phyloP scores from a whole-genome alignment of 2,797 vertebrate genomes.

The Cossypha dichroa region DNA sequence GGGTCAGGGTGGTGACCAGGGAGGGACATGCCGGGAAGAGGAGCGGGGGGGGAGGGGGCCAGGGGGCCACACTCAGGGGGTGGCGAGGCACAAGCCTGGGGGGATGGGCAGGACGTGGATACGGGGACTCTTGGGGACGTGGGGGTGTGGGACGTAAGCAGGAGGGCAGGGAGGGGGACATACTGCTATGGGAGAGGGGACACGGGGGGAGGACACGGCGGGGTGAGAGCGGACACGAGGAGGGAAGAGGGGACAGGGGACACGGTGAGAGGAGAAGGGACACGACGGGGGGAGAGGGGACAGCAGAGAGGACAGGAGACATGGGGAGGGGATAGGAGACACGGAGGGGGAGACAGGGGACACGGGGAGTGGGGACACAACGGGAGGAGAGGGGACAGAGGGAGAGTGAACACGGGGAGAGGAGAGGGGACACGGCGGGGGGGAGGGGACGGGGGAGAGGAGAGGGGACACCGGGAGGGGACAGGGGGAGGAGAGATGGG shows the following conservation, averaged over 20 bases:
- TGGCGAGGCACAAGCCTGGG: neutral
- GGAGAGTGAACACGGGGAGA: neutral
- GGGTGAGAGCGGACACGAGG: too few species aligned
- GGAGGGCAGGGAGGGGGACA: too few species aligned
- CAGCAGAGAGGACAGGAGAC: too few species aligned
- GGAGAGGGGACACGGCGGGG: neutral
- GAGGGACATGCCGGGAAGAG: neutral
- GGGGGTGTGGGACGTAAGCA: neutral
- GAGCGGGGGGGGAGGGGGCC: neutral
- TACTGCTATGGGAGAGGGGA: too few species aligned
- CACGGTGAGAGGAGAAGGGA: neutral
- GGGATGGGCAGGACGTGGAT: neutral
- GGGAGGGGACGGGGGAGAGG: neutral
- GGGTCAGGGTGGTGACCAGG: neutral
- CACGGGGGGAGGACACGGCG: too few species aligned
- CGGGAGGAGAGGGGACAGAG: too few species aligned
- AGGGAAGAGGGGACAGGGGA: neutral
- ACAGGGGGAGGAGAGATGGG: too few species aligned
- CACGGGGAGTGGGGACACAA: too few species aligned
- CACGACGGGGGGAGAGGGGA: neutral
- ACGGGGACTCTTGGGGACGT: too few species aligned
- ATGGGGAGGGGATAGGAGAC: too few species aligned
- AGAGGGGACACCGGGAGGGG: neutral
- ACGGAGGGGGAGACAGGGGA: too few species aligned
- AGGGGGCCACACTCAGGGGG: neutral